These are phyloP conservation scores for Chelonoidis abingdonii DNA, from an alignment of 2,113 vertebrate genomes.

Conservation along the genomic window DNA sequence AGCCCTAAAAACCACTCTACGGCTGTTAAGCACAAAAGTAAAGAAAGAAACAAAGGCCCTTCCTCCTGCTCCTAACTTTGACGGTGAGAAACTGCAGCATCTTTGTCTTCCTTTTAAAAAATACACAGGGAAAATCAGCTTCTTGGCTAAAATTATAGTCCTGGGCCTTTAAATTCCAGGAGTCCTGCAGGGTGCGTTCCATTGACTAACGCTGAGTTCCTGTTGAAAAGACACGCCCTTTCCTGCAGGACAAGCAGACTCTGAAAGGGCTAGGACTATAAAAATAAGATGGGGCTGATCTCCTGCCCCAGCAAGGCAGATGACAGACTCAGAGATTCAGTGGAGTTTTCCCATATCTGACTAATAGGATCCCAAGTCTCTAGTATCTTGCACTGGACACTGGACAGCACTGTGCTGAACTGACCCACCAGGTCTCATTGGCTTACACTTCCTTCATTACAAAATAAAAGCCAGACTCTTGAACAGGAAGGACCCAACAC, in stretches of 20 bases:
- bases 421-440: background rate
- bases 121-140: background rate
- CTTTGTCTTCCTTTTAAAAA: fast-evolving
- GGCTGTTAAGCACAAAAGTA: background rate
- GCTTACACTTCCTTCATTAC: background rate
- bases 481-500: background rate
- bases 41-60: background rate
- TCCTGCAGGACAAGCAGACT: background rate
- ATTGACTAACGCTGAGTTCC: background rate
- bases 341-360: background rate
- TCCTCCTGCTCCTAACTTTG: background rate
- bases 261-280: fast-evolving
- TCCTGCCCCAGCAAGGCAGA: background rate
- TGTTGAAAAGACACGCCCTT: background rate
- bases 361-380: background rate
- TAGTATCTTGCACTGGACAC: background rate
- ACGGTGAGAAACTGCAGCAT: background rate
- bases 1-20: background rate
- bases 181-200: background rate
- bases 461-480: background rate
- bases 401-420: background rate
- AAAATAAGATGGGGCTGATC: background rate
- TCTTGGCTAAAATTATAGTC: background rate
- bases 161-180: background rate
- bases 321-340: background rate